phyloP scores from a whole-genome alignment of 2,113 vertebrate genomes.

The Cariama cristata region DNA sequence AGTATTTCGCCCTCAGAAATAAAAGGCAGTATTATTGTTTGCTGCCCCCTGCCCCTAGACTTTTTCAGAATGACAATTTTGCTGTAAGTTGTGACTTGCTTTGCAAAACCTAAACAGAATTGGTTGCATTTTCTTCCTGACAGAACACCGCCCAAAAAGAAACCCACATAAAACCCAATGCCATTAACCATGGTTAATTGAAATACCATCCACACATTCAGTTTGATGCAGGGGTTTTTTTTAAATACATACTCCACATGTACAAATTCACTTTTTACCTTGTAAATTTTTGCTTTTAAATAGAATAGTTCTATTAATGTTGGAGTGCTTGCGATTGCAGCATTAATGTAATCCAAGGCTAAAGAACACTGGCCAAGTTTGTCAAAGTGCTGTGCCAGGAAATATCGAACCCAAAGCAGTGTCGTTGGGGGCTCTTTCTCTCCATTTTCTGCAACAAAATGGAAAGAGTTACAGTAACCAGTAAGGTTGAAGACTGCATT shows the following conservation, averaged over 20 bases:
- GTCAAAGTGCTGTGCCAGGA: constrained; percentile 85
- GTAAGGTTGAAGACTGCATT: background rate
- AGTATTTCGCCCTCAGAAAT: background rate
- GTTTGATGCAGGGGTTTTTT: background rate
- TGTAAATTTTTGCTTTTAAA: constrained; percentile 85
- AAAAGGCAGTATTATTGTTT: background rate
- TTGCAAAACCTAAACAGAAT: background rate
- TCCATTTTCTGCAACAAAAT: constrained; percentile 79
- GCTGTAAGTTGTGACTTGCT: background rate
- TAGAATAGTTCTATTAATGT: constrained; percentile 85
- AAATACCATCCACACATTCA: background rate
- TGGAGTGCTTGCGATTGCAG: constrained; percentile 81
- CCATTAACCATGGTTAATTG: background rate
- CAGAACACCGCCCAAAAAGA: background rate
- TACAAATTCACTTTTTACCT: constrained; percentile 70
- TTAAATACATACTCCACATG: background rate
- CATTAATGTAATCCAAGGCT: constrained; percentile 83
- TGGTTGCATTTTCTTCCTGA: background rate
- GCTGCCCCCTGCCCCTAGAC: background rate
- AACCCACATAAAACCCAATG: background rate
- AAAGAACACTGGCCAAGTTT: constrained; percentile 81
- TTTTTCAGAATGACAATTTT: background rate
- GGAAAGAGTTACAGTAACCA: background rate
- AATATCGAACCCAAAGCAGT: constrained; percentile 82
- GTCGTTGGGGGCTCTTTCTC: constrained; percentile 82